Base-by-base conservation (phyloP, 2,113 vertebrate species). In the Corydoras sp. region DNA sequence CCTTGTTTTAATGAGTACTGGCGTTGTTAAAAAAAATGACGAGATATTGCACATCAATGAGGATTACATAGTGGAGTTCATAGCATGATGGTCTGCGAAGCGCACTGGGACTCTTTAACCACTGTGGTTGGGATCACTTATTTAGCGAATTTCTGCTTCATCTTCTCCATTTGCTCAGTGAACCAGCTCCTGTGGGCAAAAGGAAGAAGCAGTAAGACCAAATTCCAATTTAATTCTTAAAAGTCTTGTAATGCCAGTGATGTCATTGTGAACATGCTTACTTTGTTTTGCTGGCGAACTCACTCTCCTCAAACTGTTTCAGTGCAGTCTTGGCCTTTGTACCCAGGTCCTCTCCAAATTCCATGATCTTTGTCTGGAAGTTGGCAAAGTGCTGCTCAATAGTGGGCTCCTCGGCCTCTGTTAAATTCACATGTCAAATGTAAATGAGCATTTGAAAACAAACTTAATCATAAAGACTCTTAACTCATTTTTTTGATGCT, bases 341-440 rank as follows among this genome's bases (percentile, higher is more conserved):
- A 0, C 68, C 35, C 1, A 88, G 0, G 4, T 0, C 18, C 0
- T 51, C 29, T 4, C 71, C 9, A 0, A 82, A 0, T 0, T 76
- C 74, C 9, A 62, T 3, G 11, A 91, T 0, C 2, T 76, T 72
- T 0, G 58, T 11, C 0, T 77, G 62, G 12, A 89, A 75, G 0
- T 0, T 15, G 13, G 6, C 0, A 0, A 90, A 75, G 10, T 0
- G 79, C 2, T 83, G 1, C 13, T 78, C 14, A 0, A 86, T 0
- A 14, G 74, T 69, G 0, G 65, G 56, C 35, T 83, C 78, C 0
- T 88, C 84, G 11, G 89, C 90, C 69, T 88, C 89, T 90, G 82
- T 11, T 62, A 43, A 43, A 43, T 43, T 43, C 2, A 43, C 35
- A 43, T 43, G 35, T 43, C 35, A 43, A 43, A 43, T 43, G 35